Percentiles rank a stretch among this genome's conserved stretches.
Evolutionary conservation across 1,140 invertebrate species (phyloP).

Genomic region (Anadara kagoshimensis): DNA sequence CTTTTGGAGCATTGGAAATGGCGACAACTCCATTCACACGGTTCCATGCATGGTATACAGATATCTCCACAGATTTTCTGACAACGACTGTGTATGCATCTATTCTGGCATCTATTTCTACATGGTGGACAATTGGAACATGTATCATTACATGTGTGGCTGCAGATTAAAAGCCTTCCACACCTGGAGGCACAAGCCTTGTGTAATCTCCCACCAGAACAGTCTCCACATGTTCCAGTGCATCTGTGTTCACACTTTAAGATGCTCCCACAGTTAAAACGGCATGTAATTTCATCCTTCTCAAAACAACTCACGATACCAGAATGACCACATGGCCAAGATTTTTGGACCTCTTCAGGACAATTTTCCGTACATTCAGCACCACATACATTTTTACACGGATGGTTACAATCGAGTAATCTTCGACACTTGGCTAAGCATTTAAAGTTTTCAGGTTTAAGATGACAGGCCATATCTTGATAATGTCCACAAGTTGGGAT

Average conservation of each 20-base stretch:
- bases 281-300: conserved; percentile 36
- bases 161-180: conserved; percentile 68
- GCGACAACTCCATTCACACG: conserved; percentile 72
- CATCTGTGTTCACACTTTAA: conserved; percentile 60
- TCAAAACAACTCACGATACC: conserved; percentile 56
- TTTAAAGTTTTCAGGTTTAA: conserved; percentile 27
- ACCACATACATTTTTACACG: conserved; percentile 78
- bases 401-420: conserved; percentile 76
- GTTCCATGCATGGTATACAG: conserved; percentile 78
- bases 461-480: conserved; percentile 44
- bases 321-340: conserved; percentile 69
- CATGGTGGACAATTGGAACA: conserved; percentile 79
- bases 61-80: conserved; percentile 77
- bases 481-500: conserved; percentile 46
- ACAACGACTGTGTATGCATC: conserved; percentile 77
- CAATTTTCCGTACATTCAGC: conserved; percentile 76
- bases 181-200: conserved; percentile 64
- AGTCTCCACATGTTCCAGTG: conserved; percentile 68
- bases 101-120: conserved; percentile 76
- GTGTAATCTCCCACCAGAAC: conserved; percentile 80
- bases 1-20: conserved; percentile 77
- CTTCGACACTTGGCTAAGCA: conserved; percentile 48
- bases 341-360: conserved; percentile 32
- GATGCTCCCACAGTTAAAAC: conserved; percentile 26
- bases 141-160: conserved; percentile 65